Percentiles rank a stretch among this genome's conserved stretches.
phyloP scores from a whole-genome alignment of 1,140 invertebrate species.

The Macrostomum lignano region DNA sequence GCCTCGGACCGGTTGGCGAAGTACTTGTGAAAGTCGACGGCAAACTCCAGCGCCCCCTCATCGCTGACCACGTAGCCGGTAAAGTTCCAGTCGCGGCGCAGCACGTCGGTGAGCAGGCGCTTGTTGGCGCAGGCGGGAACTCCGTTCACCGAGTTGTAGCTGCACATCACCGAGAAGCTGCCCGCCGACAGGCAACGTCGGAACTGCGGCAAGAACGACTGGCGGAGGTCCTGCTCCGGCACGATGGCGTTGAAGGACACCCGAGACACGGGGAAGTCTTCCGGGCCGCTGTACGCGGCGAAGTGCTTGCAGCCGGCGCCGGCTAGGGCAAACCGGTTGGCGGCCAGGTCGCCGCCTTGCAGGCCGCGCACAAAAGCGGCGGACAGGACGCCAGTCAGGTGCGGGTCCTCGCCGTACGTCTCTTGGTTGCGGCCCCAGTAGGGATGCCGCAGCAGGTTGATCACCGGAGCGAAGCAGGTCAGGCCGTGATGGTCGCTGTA shows the following conservation, averaged over 20 bases:
- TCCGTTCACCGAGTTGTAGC: no score
- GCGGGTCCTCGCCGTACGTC: conserved; percentile 26
- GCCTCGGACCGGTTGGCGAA: conserved; percentile 12
- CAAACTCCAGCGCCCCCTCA: conserved; percentile 15
- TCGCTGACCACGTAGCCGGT: conserved; percentile 21
- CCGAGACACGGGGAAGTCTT: conserved; percentile 14
- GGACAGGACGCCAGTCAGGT: conserved; percentile 12
- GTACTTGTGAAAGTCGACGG: conserved; percentile 14
- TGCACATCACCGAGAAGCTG: conserved; percentile 18
- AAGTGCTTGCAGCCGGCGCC: no score
- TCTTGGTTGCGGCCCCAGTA: conserved; percentile 10
- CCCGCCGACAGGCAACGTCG: conserved; percentile 18
- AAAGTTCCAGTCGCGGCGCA: conserved; percentile 15
- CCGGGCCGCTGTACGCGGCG: conserved; percentile 8
- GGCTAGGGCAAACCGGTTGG: no score
- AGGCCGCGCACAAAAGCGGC: conserved; percentile 13
- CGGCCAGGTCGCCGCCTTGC: no score
- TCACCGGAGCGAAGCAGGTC: conserved; percentile 8
- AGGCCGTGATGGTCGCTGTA: conserved; percentile 2
- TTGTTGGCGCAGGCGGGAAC: conserved; percentile 19
- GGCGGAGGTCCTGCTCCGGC: conserved; percentile 14
- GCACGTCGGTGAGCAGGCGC: conserved; percentile 14
- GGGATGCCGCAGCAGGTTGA: conserved; percentile 9
- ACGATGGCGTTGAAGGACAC: conserved; percentile 18
- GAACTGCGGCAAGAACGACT: conserved; percentile 24